A percentile compares a stretch with the other conserved stretches of the same genome.
Evolutionary conservation across 2,888 invertebrate genomes (phyloP).

Genomic region (Caenorhabditis becei): DNA sequence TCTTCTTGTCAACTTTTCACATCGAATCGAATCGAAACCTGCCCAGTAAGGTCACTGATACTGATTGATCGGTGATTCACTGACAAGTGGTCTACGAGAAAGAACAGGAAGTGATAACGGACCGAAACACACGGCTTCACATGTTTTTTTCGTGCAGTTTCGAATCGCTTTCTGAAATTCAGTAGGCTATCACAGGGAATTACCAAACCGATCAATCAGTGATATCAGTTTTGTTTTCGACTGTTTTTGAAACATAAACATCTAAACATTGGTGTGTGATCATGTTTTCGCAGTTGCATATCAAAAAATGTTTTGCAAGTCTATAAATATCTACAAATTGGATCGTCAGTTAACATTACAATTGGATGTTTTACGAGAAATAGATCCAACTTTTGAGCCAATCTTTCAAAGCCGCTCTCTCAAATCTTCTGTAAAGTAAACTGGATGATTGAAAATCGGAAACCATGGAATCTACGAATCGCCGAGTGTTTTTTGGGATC

Average conservation of each 20-base stretch:
- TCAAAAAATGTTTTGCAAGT: background rate
- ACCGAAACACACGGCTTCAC: background rate
- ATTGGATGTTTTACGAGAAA: too few relatives aligned
- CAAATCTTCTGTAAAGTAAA: too few relatives aligned
- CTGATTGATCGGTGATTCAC: constrained; percentile 52
- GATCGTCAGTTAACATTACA: too few relatives aligned
- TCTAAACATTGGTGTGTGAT: background rate
- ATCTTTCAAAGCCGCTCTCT: too few relatives aligned
- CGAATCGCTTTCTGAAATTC: background rate
- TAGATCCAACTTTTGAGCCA: background rate
- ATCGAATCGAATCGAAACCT: constrained; percentile 30
- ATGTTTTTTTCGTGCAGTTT: background rate
- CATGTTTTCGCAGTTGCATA: background rate
- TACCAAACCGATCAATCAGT: too few relatives aligned
- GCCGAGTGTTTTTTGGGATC: too few relatives aligned
- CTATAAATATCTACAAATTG: background rate
- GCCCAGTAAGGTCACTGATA: constrained; percentile 50
- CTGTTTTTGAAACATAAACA: too few relatives aligned
- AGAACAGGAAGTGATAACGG: constrained; percentile 29
- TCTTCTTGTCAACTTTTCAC: constrained; percentile 9
- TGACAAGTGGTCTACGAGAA: background rate
- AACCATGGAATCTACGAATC: too few relatives aligned
- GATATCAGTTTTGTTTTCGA: too few relatives aligned
- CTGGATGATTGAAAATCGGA: too few relatives aligned
- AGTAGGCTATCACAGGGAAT: too few relatives aligned